phyloP scores from a whole-genome alignment of 2,113 vertebrate genomes.

The Zapus hudsonius region DNA sequence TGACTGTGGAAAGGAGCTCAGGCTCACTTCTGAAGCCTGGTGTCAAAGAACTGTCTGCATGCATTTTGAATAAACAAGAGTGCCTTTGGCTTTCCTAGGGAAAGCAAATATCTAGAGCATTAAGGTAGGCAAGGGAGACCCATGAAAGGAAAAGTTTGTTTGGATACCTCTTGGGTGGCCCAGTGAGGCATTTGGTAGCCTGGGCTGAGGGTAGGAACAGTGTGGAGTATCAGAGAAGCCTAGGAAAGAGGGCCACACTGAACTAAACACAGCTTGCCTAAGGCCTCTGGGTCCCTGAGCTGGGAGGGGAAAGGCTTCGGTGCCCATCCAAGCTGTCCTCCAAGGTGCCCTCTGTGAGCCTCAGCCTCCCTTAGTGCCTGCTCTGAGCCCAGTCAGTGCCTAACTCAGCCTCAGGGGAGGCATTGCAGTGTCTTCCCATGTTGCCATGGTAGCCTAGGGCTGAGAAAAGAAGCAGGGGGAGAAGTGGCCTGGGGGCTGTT shows the following conservation, averaged over 20 bases:
- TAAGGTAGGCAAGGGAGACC: constrained; percentile 34
- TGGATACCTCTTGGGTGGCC: constrained; percentile 51
- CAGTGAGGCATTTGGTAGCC: background rate
- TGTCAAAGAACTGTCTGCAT: background rate
- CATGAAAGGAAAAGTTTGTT: constrained; percentile 45
- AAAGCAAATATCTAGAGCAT: constrained; percentile 25
- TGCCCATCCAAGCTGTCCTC: background rate
- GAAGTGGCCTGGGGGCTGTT: background rate
- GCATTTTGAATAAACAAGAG: background rate
- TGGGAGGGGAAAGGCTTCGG: background rate
- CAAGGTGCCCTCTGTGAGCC: background rate
- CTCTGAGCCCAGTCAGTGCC: background rate
- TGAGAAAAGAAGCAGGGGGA: background rate
- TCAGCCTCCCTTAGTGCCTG: background rate
- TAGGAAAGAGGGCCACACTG: constrained; percentile 9
- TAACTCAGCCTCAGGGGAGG: background rate
- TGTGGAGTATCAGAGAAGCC: background rate
- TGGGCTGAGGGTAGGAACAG: background rate
- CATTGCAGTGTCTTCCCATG: background rate
- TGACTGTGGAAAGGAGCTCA: background rate
- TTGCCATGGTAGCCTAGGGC: constrained; percentile 13
- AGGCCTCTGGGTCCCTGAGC: background rate
- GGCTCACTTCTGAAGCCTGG: background rate
- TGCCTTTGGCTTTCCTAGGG: background rate
- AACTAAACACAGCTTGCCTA: background rate